Base-by-base conservation (phyloP, 2,888 invertebrate genomes). In the Cylloceria caligata region DNA sequence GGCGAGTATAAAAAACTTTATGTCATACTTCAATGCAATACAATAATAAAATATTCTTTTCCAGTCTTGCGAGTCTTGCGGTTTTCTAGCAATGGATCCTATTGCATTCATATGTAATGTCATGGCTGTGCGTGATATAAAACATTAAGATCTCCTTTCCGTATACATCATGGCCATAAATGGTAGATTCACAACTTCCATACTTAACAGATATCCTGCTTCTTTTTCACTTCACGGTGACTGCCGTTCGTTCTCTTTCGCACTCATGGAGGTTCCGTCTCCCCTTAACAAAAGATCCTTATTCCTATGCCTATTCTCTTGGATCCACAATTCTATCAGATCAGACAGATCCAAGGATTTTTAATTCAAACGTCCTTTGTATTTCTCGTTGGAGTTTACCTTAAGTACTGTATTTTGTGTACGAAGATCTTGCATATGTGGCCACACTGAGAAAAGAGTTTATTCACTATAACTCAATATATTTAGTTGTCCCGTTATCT, bases 71-170 rank as follows among this genome's bases (percentile, higher is more conserved):
- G 83, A n/a, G 5, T 62, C 7, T 36, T 64, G 34, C 1, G 84
- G 84, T 55, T 72, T 57, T 4, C 85, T 80, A 0, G 69, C 75
- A 11, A 83, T 39, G 6, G 79, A 67, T 11, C 83, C 77, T 0
- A 85, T 80, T 1, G 86, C 77, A 78, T 86, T 83, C 16, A 86
- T 42, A 73, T 82, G 85, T 36, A 79, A 11, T 39, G 69, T 19
- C 9, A 9, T 52, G 7, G 30, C n/a, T 52, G 55, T 13, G 6
- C n/a, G 1, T 1, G 3, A 16, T 19, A 1, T n/a, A 74, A 16
- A 3, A 62, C 30, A 0, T 39, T 34, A 1, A 74, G 21, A 24
- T 81, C 64, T 34, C 42, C 65, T n/a, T 30, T n/a, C 65, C 16
- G 76, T 76, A 30, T 55, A 81, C 71, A 80, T 68, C 6, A 64